Percentiles rank a stretch among this genome's conserved stretches.
Conservation (phyloP, 2,888 invertebrate species). For the Lasioglossum calceatum region DNA sequence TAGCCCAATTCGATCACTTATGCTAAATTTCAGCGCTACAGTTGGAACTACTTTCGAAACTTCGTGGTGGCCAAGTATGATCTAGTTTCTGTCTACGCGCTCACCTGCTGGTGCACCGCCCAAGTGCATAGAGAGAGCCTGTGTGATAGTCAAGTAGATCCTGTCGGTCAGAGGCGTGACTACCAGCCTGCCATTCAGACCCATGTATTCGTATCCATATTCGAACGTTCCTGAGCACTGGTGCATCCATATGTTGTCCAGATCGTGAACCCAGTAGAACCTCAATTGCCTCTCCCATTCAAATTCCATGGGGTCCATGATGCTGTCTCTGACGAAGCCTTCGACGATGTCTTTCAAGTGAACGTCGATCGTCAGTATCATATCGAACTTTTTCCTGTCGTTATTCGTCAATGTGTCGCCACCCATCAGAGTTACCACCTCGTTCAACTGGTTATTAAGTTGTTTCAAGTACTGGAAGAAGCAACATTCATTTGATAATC, state of each 20-base stretch:
- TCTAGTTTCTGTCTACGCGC: not conserved
- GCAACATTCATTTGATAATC: not conserved
- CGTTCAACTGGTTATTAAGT: slow-evolving; percentile 93
- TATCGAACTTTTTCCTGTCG: slow-evolving; percentile 94
- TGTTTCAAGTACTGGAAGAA: slow-evolving; percentile 88
- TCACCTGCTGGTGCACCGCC: slow-evolving; percentile 95
- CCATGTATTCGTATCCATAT: slow-evolving; percentile 98
- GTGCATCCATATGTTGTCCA: slow-evolving; percentile 92
- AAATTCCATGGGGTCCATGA: slow-evolving; percentile 93
- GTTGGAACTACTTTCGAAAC: not conserved
- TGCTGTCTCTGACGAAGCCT: slow-evolving; percentile 91
- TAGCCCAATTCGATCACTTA: slow-evolving; percentile 66
- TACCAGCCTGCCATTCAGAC: slow-evolving; percentile 95
- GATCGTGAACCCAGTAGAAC: slow-evolving; percentile 93
- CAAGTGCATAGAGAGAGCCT: slow-evolving; percentile 95
- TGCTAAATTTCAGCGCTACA: not conserved
- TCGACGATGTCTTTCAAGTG: slow-evolving; percentile 97
- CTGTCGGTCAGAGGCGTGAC: slow-evolving; percentile 97
- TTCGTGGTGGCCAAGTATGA: not conserved
- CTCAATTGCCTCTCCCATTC: slow-evolving; percentile 97
- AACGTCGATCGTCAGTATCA: slow-evolving; percentile 95
- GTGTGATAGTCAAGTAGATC: slow-evolving; percentile 96
- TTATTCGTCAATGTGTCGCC: slow-evolving; percentile 87
- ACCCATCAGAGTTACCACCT: slow-evolving; percentile 88
- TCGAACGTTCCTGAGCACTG: slow-evolving; percentile 96